Conservation (phyloP, 23 tunicate species). For the Halocynthia aurantium region DNA sequence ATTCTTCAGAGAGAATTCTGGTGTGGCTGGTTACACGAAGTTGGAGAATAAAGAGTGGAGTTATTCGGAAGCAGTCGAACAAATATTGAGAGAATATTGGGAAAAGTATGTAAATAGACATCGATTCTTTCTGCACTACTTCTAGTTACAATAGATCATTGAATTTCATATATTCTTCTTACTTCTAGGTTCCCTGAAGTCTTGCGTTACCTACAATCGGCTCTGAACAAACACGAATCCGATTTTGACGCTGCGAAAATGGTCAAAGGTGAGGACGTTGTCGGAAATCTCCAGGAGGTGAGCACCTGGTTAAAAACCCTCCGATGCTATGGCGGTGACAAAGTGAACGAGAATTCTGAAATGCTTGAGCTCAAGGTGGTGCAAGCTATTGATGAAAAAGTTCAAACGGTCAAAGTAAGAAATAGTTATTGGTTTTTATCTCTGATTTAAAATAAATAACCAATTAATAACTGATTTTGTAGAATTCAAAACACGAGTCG, state of each 20-base stretch:
- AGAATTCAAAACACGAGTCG: neutral
- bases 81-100: slow-evolving; percentile 29
- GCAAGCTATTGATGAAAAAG: slow-evolving; percentile 38
- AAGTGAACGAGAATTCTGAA: slow-evolving; percentile 68
- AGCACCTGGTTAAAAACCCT: slow-evolving; percentile 54
- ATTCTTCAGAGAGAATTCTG: slow-evolving; percentile 63
- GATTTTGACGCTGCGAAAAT: slow-evolving; percentile 44
- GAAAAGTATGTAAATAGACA: slow-evolving; percentile 34
- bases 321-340: slow-evolving; percentile 64
- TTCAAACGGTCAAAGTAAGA: slow-evolving; percentile 36
- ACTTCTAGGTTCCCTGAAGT: slow-evolving; percentile 64
- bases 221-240: slow-evolving; percentile 29
- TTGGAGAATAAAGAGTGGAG: slow-evolving; percentile 52
- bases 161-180: neutral
- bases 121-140: neutral
- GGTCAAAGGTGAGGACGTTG: slow-evolving; percentile 31
- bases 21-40: slow-evolving; percentile 78
- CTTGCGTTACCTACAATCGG: slow-evolving; percentile 35
- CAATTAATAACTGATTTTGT: too few species aligned
- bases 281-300: slow-evolving; percentile 44
- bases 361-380: slow-evolving; percentile 36
- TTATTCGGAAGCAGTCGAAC: slow-evolving; percentile 51
- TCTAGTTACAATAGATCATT: neutral
- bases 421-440: neutral
- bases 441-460: slow-evolving; percentile 9